Base-by-base conservation (phyloP, 2,797 vertebrate genomes). In the Aldrovandia affinis region DNA sequence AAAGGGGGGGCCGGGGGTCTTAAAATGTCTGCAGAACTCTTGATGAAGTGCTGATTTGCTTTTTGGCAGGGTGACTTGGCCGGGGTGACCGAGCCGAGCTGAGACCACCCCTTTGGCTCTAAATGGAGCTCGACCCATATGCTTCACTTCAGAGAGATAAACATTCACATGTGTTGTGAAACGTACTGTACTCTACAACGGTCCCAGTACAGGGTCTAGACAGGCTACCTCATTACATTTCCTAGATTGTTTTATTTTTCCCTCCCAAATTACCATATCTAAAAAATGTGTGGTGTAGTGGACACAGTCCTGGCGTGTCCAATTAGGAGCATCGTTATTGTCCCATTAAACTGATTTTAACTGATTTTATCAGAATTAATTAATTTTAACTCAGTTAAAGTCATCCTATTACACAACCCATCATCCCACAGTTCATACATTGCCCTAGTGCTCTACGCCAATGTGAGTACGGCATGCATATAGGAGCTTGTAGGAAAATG, bases 151-250 rank as follows among this genome's bases (percentile, higher is more conserved):
- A 91, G 84, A 92, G 90, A 84, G 87, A 94, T 93, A 95, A 94
- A 95, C 92, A 94, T 92, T 92, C 88, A 90, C 92, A 94, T 94
- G 89, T 93, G 94, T 87, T 92, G 88, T 90, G 91, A 89, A 90
- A 81, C 81, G 84, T 63, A 85, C 88, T 18, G 39, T 85, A 90
- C 47, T 81, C 57, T 79, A 90, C 50, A n/a, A 86, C 86, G 81
- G 87, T 70, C 88, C 87, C 47, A 89, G 88, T 78, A 59, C 87
- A 85, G 3, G 85, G 93, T 93, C 91, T 90, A 93, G 92, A 93
- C 92, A 85, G 84, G 70, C 89, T 86, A 39, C 86, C 86, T 89
- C 89, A 86, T 90, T 94, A 90, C 89, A 91, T 90, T 91, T 91
- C 89, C 83, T 39, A 81, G 87, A 86, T 88, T 88, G 79, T 89